phyloP scores from a whole-genome alignment of 2,888 invertebrate genomes.

The Poecilus cupreus region DNA sequence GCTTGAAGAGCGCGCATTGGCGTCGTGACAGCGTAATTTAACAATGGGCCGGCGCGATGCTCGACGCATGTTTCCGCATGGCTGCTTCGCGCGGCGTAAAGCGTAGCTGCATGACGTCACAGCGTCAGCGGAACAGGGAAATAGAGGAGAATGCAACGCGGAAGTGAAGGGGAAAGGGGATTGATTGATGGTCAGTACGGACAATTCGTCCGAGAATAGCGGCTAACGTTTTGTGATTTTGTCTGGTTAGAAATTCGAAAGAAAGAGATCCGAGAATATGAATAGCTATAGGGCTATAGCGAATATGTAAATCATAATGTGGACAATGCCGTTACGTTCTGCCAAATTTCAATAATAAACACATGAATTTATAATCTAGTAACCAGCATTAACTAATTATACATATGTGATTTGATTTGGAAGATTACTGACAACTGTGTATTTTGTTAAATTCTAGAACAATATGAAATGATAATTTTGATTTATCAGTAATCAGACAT shows the following conservation, averaged over 20 bases:
- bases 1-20: background rate
- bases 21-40: conserved; percentile 22
- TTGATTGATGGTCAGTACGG: background rate
- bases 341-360: too few species aligned
- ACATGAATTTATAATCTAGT: too few species aligned
- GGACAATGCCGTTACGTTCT: too few species aligned
- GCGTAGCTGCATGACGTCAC: conserved; percentile 9
- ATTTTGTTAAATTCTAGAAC: too few species aligned
- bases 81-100: background rate
- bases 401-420: too few species aligned
- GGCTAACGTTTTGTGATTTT: background rate
- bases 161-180: background rate
- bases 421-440: too few species aligned
- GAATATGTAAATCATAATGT: too few species aligned
- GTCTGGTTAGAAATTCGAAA: background rate
- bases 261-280: too few species aligned
- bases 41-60: conserved; percentile 17
- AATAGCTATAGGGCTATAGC: too few species aligned
- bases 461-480: too few species aligned
- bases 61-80: conserved; percentile 1
- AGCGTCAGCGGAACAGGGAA: background rate
- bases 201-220: background rate
- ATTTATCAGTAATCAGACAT: too few species aligned
- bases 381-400: too few species aligned
- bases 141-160: background rate